Base-by-base conservation (phyloP, 2,888 invertebrate genomes). In the Sturmia bella region DNA sequence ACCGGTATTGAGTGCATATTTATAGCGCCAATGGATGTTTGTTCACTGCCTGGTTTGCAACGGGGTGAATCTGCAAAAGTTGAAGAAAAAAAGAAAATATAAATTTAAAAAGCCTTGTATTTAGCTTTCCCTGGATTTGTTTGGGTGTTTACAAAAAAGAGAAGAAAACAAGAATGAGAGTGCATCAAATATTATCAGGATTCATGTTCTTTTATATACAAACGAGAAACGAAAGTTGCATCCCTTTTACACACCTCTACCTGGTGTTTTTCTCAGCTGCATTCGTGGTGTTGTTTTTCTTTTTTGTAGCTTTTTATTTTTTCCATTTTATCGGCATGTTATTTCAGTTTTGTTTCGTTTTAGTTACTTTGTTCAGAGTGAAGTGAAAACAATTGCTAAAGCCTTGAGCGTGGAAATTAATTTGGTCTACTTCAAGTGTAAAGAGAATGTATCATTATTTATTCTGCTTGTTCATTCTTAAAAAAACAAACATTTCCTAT, bases 1-100 rank as follows among this genome's bases (percentile, higher is more conserved):
- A 96, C 94, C 69, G 94, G 92, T 64, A 96, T 92, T 66, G 94
- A 94, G 78, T 96, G 95, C 84, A 94, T 94, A 45, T 94, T 94
- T 24, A 95, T 92, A 2, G 94, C 95, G 1, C 96, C 95, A 56
- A 96, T 91, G 85, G 95, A 94, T 86, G 93, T 94, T 66, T 93
- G 92, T 83, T 95, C 94, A 77, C 93, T 93, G 52, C 95, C 96
- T 4, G 93, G 93, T 84, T 94, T 94, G 87, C 96, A 96, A 85
- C 95, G 94, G 43, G 96, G 96, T 15, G 95, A 94, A 89, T 95
- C 96, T 96, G 91, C 45, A 45, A 39, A 21, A 4, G 13, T n/a
- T 19, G 27, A 43, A 27, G 27, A 43, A 24, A 15, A 43, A 52
- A 54, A 48, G 13, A 37, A n/a, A 13, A n/a, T 19, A 37, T 21